A percentile compares a stretch with the other conserved stretches of the same genome.
These are phyloP conservation scores for Catocala fraxini DNA, from an alignment of 2,888 invertebrate genomes.

Conservation along the genomic window DNA sequence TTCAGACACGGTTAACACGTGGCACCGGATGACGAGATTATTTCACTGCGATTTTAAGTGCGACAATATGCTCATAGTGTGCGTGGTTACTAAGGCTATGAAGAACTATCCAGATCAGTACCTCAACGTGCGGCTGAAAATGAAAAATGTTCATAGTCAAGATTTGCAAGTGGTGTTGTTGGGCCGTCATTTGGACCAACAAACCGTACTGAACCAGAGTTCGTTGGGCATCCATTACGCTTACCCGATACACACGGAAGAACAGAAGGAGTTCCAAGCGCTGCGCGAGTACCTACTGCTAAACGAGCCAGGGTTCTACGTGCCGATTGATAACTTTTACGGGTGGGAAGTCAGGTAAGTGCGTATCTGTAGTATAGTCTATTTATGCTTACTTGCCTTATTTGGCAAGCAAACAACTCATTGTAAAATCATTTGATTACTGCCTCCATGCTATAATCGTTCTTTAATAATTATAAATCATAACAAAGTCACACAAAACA, in stretches of 20 bases:
- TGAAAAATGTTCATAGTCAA: conserved; percentile 41
- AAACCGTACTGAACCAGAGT: conserved; percentile 4
- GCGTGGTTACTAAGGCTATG: conserved; percentile 73
- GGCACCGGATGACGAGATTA: conserved; percentile 62
- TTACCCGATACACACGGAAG: conserved; percentile 46
- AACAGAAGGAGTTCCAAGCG: conserved; percentile 42
- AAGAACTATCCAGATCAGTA: conserved; percentile 55
- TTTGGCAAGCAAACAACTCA: too few species aligned
- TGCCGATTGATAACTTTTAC: conserved; percentile 72
- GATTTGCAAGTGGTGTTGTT: conserved; percentile 53
- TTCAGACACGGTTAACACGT: conserved; percentile 56
- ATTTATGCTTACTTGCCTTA: too few species aligned
- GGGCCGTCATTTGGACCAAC: conserved; percentile 50
- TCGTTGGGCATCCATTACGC: conserved; percentile 33
- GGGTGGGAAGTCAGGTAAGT: conserved; percentile 77
- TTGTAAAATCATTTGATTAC: too few species aligned
- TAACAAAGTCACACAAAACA: too few species aligned
- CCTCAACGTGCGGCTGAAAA: conserved; percentile 62
- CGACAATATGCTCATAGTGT: conserved; percentile 61
- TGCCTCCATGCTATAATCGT: too few species aligned
- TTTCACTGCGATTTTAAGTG: conserved; percentile 74
- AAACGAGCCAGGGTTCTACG: conserved; percentile 72
- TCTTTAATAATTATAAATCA: too few species aligned
- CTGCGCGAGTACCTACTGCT: conserved; percentile 71
- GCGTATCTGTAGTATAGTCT: too few species aligned